Evolutionary conservation across 2,113 vertebrate genomes (phyloP), one percentile per base, ranked within the genome.

Genomic region (Notothenia coriiceps): DNA sequence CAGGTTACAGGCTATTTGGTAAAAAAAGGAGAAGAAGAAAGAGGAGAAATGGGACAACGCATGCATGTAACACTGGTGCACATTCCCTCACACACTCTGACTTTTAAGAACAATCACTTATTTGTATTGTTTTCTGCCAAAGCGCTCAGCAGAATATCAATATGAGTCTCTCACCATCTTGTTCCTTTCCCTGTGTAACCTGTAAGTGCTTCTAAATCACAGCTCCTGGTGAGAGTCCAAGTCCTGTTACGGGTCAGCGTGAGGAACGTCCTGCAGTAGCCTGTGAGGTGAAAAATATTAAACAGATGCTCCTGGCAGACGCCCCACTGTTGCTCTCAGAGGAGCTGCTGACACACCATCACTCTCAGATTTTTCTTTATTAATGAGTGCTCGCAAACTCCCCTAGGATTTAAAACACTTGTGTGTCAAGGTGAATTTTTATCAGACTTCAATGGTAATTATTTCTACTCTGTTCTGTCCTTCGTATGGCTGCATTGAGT

Each of bases 141-240:
- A 62, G 43, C 18, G 2, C 68, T 77, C 61, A 22, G 65, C 72
- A 44, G 87, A 90, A 88, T 89, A 79, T 85, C 77, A 88, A 83
- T 85, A 81, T 25, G 57, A 71, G 20, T 49, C 46, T 50, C 62
- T n/a, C 18, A 10, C 49, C 55, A 17, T 57, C 68, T 69, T 35
- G 35, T 52, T 52, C 25, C 55, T 62, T 40, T 78, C 52, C 64
- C 65, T 6, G 10, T 82, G 76, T 87, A 84, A 87, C 86, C 79
- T 90, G 83, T 87, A 86, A 90, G 84, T 74, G 82, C 65, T 70
- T 83, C 87, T 89, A 84, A 90, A 90, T 89, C 82, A 70, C 50
- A 25, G 55, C 18, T 81, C 70, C 79, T 86, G 85, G 85, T 71
- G 44, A n/a, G 46, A 78, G 68, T 82, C 87, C 87, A 83, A 47